phyloP scores from a whole-genome alignment of 2,797 vertebrate species.

The Enteromius treurensis region DNA sequence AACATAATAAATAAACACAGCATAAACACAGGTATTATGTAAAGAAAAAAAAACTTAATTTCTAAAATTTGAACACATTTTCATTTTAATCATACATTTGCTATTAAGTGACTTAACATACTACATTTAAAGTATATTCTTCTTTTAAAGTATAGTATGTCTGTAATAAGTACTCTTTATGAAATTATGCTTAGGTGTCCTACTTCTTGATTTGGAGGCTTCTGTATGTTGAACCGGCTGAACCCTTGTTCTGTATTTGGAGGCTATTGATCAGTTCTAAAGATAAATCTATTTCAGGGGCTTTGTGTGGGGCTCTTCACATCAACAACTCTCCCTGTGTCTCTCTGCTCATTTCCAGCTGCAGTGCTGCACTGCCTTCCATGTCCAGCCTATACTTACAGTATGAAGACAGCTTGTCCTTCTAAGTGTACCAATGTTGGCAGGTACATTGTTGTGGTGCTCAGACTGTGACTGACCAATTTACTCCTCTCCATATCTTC shows the following conservation, averaged over 20 bases:
- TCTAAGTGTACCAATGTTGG: background rate
- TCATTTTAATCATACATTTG: background rate
- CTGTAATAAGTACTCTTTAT: background rate
- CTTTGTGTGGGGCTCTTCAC: constrained; percentile 33
- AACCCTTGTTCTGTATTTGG: constrained; percentile 22
- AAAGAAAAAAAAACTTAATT: no score
- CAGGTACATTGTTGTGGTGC: constrained; percentile 7
- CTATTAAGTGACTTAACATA: background rate
- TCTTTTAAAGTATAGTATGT: background rate
- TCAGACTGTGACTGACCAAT: background rate
- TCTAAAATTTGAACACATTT: background rate
- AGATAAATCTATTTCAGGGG: constrained; percentile 52
- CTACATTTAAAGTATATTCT: background rate
- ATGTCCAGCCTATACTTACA: background rate
- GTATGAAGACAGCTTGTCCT: constrained; percentile 4
- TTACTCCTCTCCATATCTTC: constrained; percentile 2
- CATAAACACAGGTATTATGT: no score
- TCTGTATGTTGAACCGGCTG: constrained; percentile 40
- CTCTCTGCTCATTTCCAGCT: constrained; percentile 25
- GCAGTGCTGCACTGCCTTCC: background rate
- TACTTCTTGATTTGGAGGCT: background rate
- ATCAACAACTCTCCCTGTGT: constrained; percentile 18
- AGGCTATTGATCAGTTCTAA: constrained; percentile 56
- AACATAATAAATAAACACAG: no score
- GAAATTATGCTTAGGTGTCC: background rate